These are phyloP conservation scores for Enteromius mattozi DNA, from an alignment of 2,797 vertebrate species.

Conservation along the genomic window DNA sequence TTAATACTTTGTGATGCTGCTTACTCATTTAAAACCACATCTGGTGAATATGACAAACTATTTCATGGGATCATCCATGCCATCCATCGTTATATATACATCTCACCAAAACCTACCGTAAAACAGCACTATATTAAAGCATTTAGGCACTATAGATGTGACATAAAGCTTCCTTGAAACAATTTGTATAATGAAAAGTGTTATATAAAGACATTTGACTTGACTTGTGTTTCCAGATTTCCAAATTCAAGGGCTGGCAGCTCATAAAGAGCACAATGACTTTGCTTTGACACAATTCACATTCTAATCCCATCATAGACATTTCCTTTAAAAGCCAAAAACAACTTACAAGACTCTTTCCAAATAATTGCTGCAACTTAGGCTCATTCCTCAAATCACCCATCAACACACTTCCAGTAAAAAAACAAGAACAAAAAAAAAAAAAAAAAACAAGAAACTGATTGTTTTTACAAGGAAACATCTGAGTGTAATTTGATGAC, in stretches of 20 bases:
- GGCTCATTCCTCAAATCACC: slow-evolving; percentile 10
- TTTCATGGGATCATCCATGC: not conserved
- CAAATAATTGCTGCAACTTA: slow-evolving; percentile 6
- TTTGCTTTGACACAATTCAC: slow-evolving; percentile 25
- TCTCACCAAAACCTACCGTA: not conserved
- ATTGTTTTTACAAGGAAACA: slow-evolving; percentile 22
- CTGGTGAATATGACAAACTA: not conserved
- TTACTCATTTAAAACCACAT: not conserved
- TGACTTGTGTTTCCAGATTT: not conserved
- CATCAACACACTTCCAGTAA: slow-evolving; percentile 11
- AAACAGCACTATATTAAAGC: not conserved
- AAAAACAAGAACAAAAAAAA: not conserved
- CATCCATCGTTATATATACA: not conserved
- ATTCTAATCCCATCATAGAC: slow-evolving; percentile 27
- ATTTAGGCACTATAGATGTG: not conserved
- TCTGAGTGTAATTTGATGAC: slow-evolving; percentile 25
- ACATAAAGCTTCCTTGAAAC: not conserved
- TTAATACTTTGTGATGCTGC: not conserved
- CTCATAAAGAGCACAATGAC: not conserved
- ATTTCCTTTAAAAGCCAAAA: slow-evolving; percentile 20
- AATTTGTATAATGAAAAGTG: not conserved
- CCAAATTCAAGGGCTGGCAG: not conserved
- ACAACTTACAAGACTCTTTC: slow-evolving; percentile 25
- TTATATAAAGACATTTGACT: not conserved
- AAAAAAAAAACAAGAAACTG: not conserved